Percentiles rank a stretch among this genome's conserved stretches.
phyloP scores from a whole-genome alignment of 2,888 invertebrate genomes.

The Orchestes rusci region DNA sequence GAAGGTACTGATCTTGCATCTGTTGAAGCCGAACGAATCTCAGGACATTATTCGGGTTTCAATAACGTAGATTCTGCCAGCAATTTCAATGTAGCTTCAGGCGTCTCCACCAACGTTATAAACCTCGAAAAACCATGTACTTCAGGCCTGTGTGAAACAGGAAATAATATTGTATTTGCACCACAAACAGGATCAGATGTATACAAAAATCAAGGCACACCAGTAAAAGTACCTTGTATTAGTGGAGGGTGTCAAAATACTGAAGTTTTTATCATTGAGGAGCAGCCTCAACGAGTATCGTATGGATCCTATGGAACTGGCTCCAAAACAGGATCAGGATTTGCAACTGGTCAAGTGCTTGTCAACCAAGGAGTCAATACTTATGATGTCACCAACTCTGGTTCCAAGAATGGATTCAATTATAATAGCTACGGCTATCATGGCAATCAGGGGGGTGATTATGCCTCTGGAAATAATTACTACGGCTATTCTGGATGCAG shows the following conservation, averaged over 20 bases:
- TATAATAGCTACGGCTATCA: not conserved
- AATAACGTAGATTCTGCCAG: too few relatives aligned
- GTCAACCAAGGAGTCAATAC: conserved; percentile 13
- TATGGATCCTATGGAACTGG: not conserved
- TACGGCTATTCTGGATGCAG: conserved; percentile 6
- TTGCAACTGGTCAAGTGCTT: conserved; percentile 19
- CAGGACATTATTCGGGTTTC: too few relatives aligned
- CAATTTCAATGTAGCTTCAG: too few relatives aligned
- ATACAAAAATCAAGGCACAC: conserved; percentile 2
- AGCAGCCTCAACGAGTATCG: too few relatives aligned
- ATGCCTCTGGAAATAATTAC: not conserved
- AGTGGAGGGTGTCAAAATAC: too few relatives aligned
- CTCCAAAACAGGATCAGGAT: conserved; percentile 9
- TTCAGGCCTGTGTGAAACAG: too few relatives aligned
- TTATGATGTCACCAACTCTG: conserved; percentile 17
- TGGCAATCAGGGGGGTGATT: conserved; percentile 1
- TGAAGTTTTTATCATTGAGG: too few relatives aligned
- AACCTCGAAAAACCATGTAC: too few relatives aligned
- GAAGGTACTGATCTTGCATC: conserved; percentile 12
- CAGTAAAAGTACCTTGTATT: conserved; percentile 8
- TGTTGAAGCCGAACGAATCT: conserved; percentile 1
- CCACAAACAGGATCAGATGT: not conserved
- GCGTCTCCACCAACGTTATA: too few relatives aligned
- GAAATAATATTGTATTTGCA: not conserved
- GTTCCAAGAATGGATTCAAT: conserved; percentile 1